A percentile compares a stretch with the other conserved stretches of the same genome.
phyloP scores from a whole-genome alignment of 1,140 invertebrate genomes.

The Oppia nitens region DNA sequence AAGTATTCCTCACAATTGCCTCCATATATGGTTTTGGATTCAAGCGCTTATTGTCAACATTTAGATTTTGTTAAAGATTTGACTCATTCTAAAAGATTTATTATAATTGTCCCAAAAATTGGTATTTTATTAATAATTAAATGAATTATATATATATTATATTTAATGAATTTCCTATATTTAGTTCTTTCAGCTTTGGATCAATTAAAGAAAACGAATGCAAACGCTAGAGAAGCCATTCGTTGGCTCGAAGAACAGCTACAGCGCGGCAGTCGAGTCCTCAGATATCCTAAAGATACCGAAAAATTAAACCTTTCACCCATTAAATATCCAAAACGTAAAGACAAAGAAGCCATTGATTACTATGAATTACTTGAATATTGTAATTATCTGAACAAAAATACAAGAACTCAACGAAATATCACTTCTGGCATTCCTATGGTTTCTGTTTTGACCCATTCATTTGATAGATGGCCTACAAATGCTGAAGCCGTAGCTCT shows the following conservation, averaged over 20 bases:
- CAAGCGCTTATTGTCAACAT: slow-evolving; percentile 48
- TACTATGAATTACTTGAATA: slow-evolving; percentile 51
- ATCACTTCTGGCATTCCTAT: slow-evolving; percentile 29
- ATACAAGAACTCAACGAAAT: slow-evolving; percentile 24
- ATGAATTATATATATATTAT: slow-evolving; percentile 3
- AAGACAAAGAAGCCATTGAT: slow-evolving; percentile 46
- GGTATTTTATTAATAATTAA: slow-evolving; percentile 33
- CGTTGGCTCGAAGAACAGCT: slow-evolving; percentile 76
- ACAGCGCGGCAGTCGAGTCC: slow-evolving; percentile 44
- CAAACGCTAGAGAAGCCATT: slow-evolving; percentile 62
- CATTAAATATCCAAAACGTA: slow-evolving; percentile 48
- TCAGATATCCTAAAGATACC: slow-evolving; percentile 50
- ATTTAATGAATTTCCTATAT: slow-evolving; percentile 26
- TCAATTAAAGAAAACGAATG: slow-evolving; percentile 53
- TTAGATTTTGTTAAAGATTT: slow-evolving; percentile 57
- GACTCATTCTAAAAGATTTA: slow-evolving; percentile 51
- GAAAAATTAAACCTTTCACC: slow-evolving; percentile 52
- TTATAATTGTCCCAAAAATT: slow-evolving; percentile 56
- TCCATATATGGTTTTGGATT: slow-evolving; percentile 50
- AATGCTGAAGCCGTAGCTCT: slow-evolving; percentile 36
- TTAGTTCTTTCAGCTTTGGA: slow-evolving; percentile 69
- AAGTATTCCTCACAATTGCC: slow-evolving; percentile 13
- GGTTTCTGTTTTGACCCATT: slow-evolving; percentile 41
- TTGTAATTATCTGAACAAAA: slow-evolving; percentile 45
- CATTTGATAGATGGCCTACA: slow-evolving; percentile 23